Evolutionary conservation across 2,797 vertebrate genomes (phyloP).

Genomic region (Pelodytes ibericus): DNA sequence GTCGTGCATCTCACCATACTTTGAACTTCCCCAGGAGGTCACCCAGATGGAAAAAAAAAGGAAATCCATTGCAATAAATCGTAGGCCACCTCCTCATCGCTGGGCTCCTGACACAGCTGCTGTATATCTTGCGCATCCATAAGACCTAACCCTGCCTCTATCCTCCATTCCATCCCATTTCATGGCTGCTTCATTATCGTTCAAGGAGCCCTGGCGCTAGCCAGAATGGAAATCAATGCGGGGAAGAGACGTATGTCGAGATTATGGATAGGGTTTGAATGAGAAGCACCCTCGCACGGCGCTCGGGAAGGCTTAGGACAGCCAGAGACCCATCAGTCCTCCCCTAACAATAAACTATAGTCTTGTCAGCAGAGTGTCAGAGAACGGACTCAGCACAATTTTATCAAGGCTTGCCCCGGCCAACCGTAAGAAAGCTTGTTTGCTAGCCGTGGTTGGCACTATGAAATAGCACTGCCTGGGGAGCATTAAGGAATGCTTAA

Average conservation of each 20-base stretch:
- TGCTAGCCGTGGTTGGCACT: slow-evolving; percentile 15
- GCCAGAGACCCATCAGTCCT: slow-evolving; percentile 26
- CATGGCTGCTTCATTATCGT: slow-evolving; percentile 47
- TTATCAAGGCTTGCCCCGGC: slow-evolving; percentile 44
- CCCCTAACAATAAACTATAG: slow-evolving; percentile 41
- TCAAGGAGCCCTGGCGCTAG: slow-evolving; percentile 41
- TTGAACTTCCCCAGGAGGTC: slow-evolving; percentile 48
- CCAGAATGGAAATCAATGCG: slow-evolving; percentile 52
- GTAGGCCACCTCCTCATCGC: slow-evolving; percentile 24
- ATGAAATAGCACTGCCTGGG: slow-evolving; percentile 51
- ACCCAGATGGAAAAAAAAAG: slow-evolving; percentile 48
- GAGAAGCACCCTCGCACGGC: slow-evolving; percentile 31
- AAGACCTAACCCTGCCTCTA: slow-evolving; percentile 49
- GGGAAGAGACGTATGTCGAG: slow-evolving; percentile 50
- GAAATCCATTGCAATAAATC: slow-evolving; percentile 52
- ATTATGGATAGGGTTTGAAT: slow-evolving; percentile 57
- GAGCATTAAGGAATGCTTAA: slow-evolving; percentile 53
- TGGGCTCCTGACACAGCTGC: slow-evolving; percentile 49
- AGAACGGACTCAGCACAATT: slow-evolving; percentile 60
- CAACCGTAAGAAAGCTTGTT: slow-evolving; percentile 28
- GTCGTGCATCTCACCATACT: slow-evolving; percentile 34
- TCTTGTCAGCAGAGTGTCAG: slow-evolving; percentile 52
- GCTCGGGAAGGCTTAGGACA: slow-evolving; percentile 26
- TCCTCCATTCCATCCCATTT: slow-evolving; percentile 29
- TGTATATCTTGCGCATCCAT: slow-evolving; percentile 57